phyloP scores from a whole-genome alignment of 2,113 vertebrate genomes.

The Cinclus mexicanus region DNA sequence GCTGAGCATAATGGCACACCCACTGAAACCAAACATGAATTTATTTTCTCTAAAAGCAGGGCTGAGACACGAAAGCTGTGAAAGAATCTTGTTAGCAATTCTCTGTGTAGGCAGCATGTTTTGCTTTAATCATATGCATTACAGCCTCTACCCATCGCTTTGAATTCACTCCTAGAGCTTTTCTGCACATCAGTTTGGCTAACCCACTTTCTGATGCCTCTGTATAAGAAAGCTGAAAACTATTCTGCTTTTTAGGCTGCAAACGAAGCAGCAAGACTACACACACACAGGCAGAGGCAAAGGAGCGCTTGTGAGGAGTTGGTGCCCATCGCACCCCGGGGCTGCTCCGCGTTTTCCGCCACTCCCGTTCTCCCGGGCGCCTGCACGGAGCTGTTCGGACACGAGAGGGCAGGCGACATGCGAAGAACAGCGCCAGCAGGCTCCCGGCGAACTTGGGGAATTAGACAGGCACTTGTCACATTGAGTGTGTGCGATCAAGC shows the following conservation, averaged over 20 bases:
- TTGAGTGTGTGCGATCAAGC: rapidly evolving
- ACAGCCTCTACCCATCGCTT: neutral
- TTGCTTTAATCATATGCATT: conserved; percentile 43
- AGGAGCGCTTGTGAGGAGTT: neutral
- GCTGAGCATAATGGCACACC: neutral
- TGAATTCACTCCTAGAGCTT: neutral
- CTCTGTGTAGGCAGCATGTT: conserved; percentile 48
- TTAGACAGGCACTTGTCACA: neutral
- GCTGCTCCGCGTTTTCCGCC: neutral
- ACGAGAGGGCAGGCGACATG: conserved; percentile 74
- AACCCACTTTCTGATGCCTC: conserved; percentile 34
- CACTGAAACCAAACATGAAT: conserved; percentile 32
- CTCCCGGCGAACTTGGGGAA: neutral
- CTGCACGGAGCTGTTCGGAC: conserved; percentile 57
- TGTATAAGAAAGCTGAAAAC: neutral
- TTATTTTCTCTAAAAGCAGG: conserved; percentile 31
- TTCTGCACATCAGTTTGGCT: conserved; percentile 21
- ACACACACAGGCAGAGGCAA: neutral
- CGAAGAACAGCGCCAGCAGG: neutral
- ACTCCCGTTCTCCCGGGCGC: neutral
- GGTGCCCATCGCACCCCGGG: neutral
- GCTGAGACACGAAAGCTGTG: conserved; percentile 36
- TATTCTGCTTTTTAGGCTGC: neutral
- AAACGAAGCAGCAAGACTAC: neutral
- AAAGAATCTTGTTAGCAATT: conserved; percentile 34